Percentiles rank a stretch among this genome's conserved stretches.
Conservation (phyloP, 2,113 vertebrate genomes). For the Acinonyx jubatus region DNA sequence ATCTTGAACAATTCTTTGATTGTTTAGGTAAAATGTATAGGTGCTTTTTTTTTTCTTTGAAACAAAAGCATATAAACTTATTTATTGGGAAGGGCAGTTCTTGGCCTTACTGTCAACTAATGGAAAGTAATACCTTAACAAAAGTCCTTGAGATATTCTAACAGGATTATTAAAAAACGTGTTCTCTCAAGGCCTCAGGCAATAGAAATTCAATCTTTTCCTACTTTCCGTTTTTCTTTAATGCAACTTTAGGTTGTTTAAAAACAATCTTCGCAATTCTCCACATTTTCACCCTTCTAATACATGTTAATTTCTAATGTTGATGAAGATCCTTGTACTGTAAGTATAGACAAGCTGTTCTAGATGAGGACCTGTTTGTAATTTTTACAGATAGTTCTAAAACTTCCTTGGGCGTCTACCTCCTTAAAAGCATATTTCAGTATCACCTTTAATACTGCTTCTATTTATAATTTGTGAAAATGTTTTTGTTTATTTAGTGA, state of each 20-base stretch:
- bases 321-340: background rate
- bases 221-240: background rate
- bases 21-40: background rate
- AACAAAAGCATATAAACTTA: conserved; percentile 28
- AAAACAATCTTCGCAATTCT: background rate
- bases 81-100: conserved; percentile 18
- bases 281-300: background rate
- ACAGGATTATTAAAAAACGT: background rate
- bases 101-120: conserved; percentile 36
- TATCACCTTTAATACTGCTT: background rate
- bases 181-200: background rate
- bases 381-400: background rate
- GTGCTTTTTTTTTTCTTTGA: background rate
- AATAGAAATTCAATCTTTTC: conserved; percentile 13
- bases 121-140: background rate
- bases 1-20: background rate
- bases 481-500: background rate
- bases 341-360: background rate
- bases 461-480: background rate
- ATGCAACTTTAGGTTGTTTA: background rate
- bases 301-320: background rate
- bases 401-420: background rate
- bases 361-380: background rate
- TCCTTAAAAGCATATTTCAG: background rate
- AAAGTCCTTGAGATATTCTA: background rate